A percentile compares a stretch with the other conserved stretches of the same genome.
Conservation (phyloP, 1,140 invertebrate genomes). For the Drosophila saltans region DNA sequence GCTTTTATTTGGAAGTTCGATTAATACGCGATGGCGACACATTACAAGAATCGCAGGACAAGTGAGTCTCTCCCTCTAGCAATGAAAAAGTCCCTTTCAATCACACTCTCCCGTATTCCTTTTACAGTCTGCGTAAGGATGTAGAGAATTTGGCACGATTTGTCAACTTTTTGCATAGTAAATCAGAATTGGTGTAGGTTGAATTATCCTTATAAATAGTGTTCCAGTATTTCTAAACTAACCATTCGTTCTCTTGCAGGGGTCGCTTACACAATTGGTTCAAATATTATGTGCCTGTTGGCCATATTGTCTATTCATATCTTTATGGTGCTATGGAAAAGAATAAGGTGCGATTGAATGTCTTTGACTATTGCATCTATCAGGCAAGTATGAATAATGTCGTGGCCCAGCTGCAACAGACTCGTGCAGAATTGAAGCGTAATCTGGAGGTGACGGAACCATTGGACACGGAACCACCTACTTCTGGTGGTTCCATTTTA, state of each 20-base stretch:
- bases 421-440: conserved; percentile 49
- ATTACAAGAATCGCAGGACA: conserved; percentile 53
- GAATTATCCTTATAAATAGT: neutral
- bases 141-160: conserved; percentile 69
- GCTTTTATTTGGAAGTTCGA: conserved; percentile 71
- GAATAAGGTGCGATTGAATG: conserved; percentile 69
- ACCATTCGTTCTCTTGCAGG: conserved; percentile 16
- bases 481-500: neutral
- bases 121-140: conserved; percentile 63
- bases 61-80: conserved; percentile 40
- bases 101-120: neutral
- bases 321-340: conserved; percentile 74
- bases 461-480: neutral
- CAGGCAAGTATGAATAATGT: conserved; percentile 61
- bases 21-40: conserved; percentile 62
- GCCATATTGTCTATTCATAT: conserved; percentile 69
- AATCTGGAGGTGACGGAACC: neutral
- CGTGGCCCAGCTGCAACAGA: conserved; percentile 50
- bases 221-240: conserved; percentile 1
- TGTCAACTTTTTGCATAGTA: conserved; percentile 66
- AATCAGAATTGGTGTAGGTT: conserved; percentile 72
- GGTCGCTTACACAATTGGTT: conserved; percentile 59
- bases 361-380: conserved; percentile 67
- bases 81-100: no score
- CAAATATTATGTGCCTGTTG: conserved; percentile 73